phyloP scores from a whole-genome alignment of 2,113 vertebrate species.

The Varanus komodoensis region DNA sequence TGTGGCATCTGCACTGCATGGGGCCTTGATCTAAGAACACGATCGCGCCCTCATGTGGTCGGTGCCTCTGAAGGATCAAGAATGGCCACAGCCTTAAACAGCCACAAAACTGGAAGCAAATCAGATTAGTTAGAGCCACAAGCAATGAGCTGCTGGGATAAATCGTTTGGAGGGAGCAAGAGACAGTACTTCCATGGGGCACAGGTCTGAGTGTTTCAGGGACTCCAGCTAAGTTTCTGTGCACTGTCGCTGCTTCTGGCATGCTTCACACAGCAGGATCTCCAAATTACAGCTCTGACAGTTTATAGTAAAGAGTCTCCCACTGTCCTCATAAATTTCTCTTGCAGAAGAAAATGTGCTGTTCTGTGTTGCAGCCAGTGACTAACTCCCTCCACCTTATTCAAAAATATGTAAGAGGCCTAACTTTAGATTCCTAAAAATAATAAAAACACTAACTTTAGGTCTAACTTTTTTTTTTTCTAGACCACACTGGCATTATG shows the following conservation, averaged over 20 bases:
- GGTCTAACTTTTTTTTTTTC: not conserved
- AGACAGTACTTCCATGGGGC: not conserved
- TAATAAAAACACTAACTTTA: not conserved
- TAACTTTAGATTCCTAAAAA: not conserved
- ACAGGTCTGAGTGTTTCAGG: not conserved
- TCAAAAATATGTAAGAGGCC: not conserved
- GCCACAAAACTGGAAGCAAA: not conserved
- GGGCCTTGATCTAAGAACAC: not conserved
- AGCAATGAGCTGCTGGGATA: not conserved
- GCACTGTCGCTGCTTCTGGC: not conserved
- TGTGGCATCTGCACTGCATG: not conserved
- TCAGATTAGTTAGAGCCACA: not conserved
- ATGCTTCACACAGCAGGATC: not conserved
- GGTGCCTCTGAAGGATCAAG: not conserved
- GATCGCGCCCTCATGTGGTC: not conserved
- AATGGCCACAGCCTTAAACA: not conserved
- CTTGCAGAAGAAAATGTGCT: not conserved
- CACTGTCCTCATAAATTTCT: not conserved
- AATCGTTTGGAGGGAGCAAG: not conserved
- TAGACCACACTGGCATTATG: not conserved
- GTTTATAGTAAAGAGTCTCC: not conserved
- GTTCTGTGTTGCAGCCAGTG: not conserved
- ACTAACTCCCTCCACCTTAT: not conserved
- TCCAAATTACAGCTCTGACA: not conserved
- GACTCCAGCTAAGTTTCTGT: not conserved